Base-by-base conservation (phyloP, 2,888 invertebrate genomes). In the Congeria kusceri region DNA sequence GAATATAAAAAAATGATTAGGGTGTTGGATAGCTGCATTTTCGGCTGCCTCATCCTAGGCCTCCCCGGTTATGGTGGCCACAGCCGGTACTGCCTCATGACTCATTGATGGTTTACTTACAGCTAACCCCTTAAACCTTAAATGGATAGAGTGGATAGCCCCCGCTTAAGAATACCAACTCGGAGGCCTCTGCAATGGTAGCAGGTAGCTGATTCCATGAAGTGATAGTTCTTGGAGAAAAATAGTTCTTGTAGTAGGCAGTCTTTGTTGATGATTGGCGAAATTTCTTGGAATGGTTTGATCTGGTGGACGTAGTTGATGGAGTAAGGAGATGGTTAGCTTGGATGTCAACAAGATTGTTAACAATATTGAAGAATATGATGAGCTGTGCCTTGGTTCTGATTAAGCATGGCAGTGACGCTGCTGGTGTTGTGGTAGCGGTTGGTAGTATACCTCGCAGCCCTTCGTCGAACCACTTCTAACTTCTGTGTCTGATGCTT, bases 61-160 rank as follows among this genome's bases (percentile, higher is more conserved):
- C 67, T 57, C 56, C 57, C 67, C 57, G 67, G 67, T 57, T 57
- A 67, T 57, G 58, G 67, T 57, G 57, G 67, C 57, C 67, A 57
- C 67, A 3, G 44, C 67, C 57, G 44, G 39, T 32, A 67, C 56
- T 57, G 67, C 67, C 67, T n/a, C 32, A 32, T 32, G 67, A 39
- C 23, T 67, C 32, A 29, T 58, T 23, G 25, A 13, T 1, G 25
- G 57, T 20, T 28, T 49, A 57, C 57, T 67, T 67, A 23, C 25
- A 67, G 57, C 67, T 67, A 28, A 5, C 28, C n/a, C 29, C 7
- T n/a, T 13, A 1, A 2, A 13, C 25, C n/a, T 66, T 66, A 53
- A 53, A 32, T 28, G 27, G 56, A n/a, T 28, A 53, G 1, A 13
- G 28, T 28, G 9, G 65, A 49, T 13, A 65, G 53, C 56, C 56